Evolutionary conservation across 2,113 vertebrate genomes (phyloP), one percentile per base, ranked within the genome.

Genomic region (Poicephalus gulielmi): DNA sequence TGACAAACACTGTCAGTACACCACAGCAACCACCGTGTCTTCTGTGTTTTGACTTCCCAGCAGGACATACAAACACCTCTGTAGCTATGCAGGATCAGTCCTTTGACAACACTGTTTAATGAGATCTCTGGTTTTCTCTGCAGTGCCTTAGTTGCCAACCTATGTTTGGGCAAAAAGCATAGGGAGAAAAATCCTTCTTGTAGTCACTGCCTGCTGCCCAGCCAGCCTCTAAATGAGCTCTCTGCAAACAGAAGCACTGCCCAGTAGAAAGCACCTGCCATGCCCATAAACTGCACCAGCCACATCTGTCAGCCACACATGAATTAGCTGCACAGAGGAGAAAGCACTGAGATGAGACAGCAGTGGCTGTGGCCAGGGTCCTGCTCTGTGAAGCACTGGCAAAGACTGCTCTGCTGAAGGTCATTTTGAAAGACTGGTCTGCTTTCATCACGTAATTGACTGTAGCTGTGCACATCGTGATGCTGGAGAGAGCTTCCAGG

Each of bases 191-290:
- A 94, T 94, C 57, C 62, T 93, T 57, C 94, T 94, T 91, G 88
- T 87, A 89, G 77, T 88, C 86, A 83, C 44, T 53, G 94, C 92
- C 86, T 87, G 92, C 92, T 94, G 92, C 93, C 96, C 77, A 96
- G 94, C 86, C 91, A 96, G 94, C 88, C 59, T 30, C 96, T 95
- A 96, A 96, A 95, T 94, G 83, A 93, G 92, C 86, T 94, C 88
- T 87, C 88, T n/a, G 87, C 94, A 97, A 96, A 96, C 95, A 96
- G 94, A 87, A 92, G 92, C 81, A 91, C 44, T 6, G 53, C 88
- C 53, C 87, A 96, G 96, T 84, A 89, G 86, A 96, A 96, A 94
- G 95, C 91, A 92, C 88, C 86, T 94, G 91, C 62, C 88, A 85
- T 53, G 92, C 57, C 92, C 95, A 92, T 64, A 94, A 96, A 96